A percentile compares a stretch with the other conserved stretches of the same genome.
Evolutionary conservation across 2,797 vertebrate species (phyloP).

Genomic region (Bovichtus variegatus): DNA sequence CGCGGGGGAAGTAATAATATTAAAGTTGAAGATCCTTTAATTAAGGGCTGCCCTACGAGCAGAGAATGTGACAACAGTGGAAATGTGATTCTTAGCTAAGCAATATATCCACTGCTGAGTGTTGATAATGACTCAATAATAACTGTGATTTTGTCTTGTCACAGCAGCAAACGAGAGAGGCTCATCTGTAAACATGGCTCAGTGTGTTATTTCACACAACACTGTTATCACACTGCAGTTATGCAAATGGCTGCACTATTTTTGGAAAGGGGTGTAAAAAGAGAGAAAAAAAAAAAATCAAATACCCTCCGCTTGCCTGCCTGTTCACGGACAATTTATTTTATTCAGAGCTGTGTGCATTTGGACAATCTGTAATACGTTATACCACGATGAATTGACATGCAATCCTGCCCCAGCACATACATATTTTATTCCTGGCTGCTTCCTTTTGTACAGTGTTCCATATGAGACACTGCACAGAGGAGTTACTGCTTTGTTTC

Average conservation of each 20-base stretch:
- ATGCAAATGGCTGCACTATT: slow-evolving; percentile 76
- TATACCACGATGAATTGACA: background rate
- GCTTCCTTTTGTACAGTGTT: slow-evolving; percentile 1
- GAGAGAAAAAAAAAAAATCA: slow-evolving; percentile 29
- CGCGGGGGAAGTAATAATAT: background rate
- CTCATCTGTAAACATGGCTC: slow-evolving; percentile 68
- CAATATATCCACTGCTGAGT: background rate
- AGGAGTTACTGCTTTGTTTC: slow-evolving; percentile 5
- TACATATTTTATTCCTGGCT: background rate
- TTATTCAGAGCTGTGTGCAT: slow-evolving; percentile 14
- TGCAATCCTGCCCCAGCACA: background rate
- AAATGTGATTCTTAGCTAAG: slow-evolving; percentile 13
- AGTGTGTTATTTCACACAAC: slow-evolving; percentile 67
- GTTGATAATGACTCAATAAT: slow-evolving; percentile 17
- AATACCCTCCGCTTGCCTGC: slow-evolving; percentile 42
- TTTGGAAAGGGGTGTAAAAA: slow-evolving; percentile 66
- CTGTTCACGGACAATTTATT: slow-evolving; percentile 13
- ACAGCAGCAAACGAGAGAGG: slow-evolving; percentile 45
- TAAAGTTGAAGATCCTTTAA: background rate
- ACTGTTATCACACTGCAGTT: slow-evolving; percentile 63
- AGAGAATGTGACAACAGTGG: background rate
- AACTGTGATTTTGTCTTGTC: slow-evolving; percentile 45
- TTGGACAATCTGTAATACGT: slow-evolving; percentile 18
- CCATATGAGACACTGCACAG: background rate
- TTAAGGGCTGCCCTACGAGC: background rate